Evolutionary conservation across 35 echinoderm and acorn worm genomes (phyloP), one percentile per base, ranked within the genome.

Genomic region (Stichopus chloronotus): DNA sequence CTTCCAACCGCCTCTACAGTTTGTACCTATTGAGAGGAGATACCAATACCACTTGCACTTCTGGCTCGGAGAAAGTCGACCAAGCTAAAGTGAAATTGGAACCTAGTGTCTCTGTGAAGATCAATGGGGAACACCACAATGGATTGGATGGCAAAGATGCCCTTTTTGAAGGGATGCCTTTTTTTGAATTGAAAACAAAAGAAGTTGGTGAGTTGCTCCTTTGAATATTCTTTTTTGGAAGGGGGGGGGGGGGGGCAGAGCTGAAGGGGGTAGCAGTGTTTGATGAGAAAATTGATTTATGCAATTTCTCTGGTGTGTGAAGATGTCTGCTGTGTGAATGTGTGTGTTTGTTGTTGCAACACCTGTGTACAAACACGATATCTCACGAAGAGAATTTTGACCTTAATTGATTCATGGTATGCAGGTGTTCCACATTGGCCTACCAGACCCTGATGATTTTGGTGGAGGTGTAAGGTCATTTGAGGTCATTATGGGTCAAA

Each of bases 121-220:
- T 87, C 57, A 95, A 95, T 71, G 94, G 94, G 54, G 77, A 93
- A 55, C 24, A 63, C 17, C 79, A 76, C 11, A 79, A 88, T 52
- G 72, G 65, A 16, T 43, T 87, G 13, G 63, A 79, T 78, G 59
- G 81, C 77, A 93, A 43, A 88, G 96, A 98, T 81, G 96, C 96
- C 4, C 79, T 98, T 16, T 98, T 96, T 93, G 96, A 98, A 87
- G 96, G 96, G n/a, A 98, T 98, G 96, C 96, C 96, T 24, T 98
- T 98, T 78, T 94, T 93, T 87, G 96, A 98, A 58, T 82, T 98
- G 6, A 94, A 90, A 52, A 91, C 90, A 24, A 98, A 94, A 78
- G 96, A 98, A 95, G 84, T 98, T 79, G 96, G 96, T 98, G 84
- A 88, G 96, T 94, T 25, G 52, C 56, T 20, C 10, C 10, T 76